Evolutionary conservation across 2,888 invertebrate species (phyloP), one percentile per base, ranked within the genome.

Genomic region (Ceramica pisi): DNA sequence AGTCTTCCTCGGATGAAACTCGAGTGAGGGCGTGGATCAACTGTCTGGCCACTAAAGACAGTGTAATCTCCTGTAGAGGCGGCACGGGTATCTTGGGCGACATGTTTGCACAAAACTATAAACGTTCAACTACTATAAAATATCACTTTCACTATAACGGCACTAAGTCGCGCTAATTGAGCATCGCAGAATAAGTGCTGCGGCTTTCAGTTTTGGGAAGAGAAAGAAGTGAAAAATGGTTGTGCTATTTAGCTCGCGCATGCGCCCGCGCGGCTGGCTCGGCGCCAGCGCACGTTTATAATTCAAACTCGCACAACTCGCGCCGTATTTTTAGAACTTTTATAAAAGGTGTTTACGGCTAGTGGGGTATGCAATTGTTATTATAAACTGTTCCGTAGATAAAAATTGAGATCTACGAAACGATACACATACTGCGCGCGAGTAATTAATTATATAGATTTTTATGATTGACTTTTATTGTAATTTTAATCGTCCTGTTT

Each of bases 51-150:
- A 97, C 94, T 79, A 96, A 92, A 23, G 97, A 97, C 79, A 97
- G 87, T 9, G 97, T 96, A 67, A 96, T 94, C 83, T 97, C 97
- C 90, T 97, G 97, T 64, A 97, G 91, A 46, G 96, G 96, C 38
- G 96, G 95, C 73, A 97, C 97, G 79, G 94, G 94, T 86, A 96
- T 96, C 89, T 96, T 97, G 56, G 97, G 97, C 63, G 97, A 97
- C 97, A 97, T 97, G 75, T 83, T 91, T 87, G 86, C 87, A 82
- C 86, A 83, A 71, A 82, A 90, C 88, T 88, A 67, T 68, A 67
- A 61, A 59, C 21, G 55, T 67, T 77, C 59, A 80, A 74, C 78
- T 86, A 85, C 76, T 83, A 81, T 71, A 84, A 84, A 86, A 84
- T 89, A 88, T 88, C 90, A 92, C 90, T 90, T 86, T 84, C 89